Conservation (phyloP, 35 echinoderm and acorn worm species). For the Stichopus chloronotus region DNA sequence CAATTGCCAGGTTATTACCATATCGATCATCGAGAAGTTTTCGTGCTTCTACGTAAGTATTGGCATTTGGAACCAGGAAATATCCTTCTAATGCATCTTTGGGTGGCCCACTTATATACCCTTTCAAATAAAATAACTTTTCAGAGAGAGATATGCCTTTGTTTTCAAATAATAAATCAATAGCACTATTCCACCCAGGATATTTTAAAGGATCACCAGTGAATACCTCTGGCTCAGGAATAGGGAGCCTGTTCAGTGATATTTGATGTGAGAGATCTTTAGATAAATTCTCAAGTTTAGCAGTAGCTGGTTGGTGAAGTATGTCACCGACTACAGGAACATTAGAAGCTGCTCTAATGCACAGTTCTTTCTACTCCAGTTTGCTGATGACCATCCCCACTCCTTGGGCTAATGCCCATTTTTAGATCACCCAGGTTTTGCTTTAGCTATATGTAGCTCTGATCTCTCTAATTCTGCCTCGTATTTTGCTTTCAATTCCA, state of each 20-base stretch:
- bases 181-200: neutral
- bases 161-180: neutral
- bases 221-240: slow-evolving; percentile 1
- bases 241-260: slow-evolving; percentile 2
- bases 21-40: slow-evolving; percentile 9
- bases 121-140: slow-evolving; percentile 11
- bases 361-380: neutral
- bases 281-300: neutral
- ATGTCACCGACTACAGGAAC: neutral
- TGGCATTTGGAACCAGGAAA: neutral
- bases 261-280: neutral
- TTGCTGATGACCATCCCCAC: neutral
- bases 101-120: neutral
- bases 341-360: neutral
- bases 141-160: neutral
- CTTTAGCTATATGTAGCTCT: neutral
- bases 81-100: neutral
- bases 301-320: neutral
- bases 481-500: neutral
- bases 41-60: neutral
- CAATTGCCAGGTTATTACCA: neutral
- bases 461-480: neutral
- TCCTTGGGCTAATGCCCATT: no score
- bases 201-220: neutral
- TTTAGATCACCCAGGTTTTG: neutral